A percentile compares a stretch with the other conserved stretches of the same genome.
Evolutionary conservation across 2,888 invertebrate genomes (phyloP).

Genomic region (Mimas tiliae): DNA sequence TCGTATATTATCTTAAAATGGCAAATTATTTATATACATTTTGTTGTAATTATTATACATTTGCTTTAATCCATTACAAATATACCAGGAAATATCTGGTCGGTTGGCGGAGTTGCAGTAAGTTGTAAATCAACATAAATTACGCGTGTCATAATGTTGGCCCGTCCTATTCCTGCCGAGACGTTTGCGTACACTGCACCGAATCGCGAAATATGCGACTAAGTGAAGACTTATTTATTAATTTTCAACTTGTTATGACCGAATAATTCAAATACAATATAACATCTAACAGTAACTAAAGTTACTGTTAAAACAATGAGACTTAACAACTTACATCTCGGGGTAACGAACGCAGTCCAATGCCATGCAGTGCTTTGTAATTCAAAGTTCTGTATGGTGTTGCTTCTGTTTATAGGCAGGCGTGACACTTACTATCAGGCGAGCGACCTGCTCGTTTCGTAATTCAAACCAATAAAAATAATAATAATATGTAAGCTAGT

Average conservation of each 20-base stretch:
- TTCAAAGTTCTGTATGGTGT: too few species aligned
- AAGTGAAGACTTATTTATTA: slow-evolving; percentile 18
- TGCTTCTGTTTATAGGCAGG: too few species aligned
- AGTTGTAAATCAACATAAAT: slow-evolving; percentile 45
- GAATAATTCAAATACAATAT: slow-evolving; percentile 13
- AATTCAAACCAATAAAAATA: too few species aligned
- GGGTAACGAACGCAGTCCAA: too few species aligned
- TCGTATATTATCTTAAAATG: too few species aligned
- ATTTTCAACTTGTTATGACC: slow-evolving; percentile 18
- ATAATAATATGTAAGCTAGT: too few species aligned
- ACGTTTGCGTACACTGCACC: background rate
- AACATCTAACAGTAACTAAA: background rate
- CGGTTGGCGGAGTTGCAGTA: slow-evolving; percentile 14
- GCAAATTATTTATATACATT: background rate
- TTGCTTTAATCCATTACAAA: slow-evolving; percentile 6
- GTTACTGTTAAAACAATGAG: too few species aligned
- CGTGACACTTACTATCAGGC: too few species aligned
- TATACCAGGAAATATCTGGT: slow-evolving; percentile 24
- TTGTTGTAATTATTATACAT: background rate
- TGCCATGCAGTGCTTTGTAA: too few species aligned
- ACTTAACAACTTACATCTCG: too few species aligned
- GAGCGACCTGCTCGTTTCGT: too few species aligned
- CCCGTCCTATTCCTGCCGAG: slow-evolving; percentile 38
- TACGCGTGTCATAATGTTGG: slow-evolving; percentile 56
- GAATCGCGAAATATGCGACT: slow-evolving; percentile 23